Evolutionary conservation across 2,797 vertebrate species (phyloP).

Genomic region (Propithecus perrieri): DNA sequence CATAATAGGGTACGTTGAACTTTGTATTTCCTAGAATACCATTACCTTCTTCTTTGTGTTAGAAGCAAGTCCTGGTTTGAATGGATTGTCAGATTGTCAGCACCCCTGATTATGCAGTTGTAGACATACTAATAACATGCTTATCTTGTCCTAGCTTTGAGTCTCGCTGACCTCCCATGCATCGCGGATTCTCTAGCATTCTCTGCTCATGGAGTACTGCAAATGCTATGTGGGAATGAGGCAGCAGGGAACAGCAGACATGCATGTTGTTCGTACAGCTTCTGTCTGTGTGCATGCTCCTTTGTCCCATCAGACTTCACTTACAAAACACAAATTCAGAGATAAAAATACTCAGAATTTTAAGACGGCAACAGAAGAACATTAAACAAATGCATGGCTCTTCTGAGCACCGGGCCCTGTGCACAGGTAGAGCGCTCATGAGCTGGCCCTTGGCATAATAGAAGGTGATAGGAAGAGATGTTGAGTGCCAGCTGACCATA

Average conservation of each 20-base stretch:
- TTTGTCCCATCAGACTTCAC: background rate
- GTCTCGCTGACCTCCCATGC: background rate
- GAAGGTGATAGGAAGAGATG: background rate
- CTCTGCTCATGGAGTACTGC: background rate
- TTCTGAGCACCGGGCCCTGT: background rate
- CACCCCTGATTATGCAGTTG: background rate
- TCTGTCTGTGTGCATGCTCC: background rate
- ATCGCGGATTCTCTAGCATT: background rate
- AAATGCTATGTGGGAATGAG: background rate
- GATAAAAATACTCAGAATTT: constrained; percentile 13
- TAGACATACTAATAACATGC: background rate
- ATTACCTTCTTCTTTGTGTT: background rate
- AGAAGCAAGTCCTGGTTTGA: background rate
- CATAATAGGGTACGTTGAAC: background rate
- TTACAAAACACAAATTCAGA: background rate
- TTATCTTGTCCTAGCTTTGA: background rate
- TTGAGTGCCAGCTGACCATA: background rate
- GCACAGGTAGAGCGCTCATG: background rate
- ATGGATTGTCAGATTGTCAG: background rate
- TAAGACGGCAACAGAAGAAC: background rate
- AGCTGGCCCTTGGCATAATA: background rate
- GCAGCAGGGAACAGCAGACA: background rate
- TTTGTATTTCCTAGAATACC: background rate
- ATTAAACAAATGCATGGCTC: background rate
- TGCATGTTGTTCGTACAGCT: background rate